Conservation (phyloP, 2,113 vertebrate genomes). For the Callithrix jacchus region DNA sequence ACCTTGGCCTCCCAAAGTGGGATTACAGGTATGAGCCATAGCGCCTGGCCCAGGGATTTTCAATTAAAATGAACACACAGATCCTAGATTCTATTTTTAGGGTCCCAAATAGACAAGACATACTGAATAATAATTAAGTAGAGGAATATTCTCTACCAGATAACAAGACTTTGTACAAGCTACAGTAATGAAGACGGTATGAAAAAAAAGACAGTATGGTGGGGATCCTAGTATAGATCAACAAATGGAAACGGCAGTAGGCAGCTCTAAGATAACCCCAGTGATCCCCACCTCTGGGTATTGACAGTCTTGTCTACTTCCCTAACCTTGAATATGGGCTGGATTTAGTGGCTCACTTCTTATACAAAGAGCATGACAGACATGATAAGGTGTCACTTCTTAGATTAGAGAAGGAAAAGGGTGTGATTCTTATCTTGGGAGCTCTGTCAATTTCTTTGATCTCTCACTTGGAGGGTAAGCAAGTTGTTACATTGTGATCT, state of each 20-base stretch:
- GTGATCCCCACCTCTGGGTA: background rate
- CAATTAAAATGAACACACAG: background rate
- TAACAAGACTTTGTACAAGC: background rate
- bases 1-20: no score
- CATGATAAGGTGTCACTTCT: background rate
- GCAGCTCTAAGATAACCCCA: background rate
- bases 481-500: background rate
- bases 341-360: background rate
- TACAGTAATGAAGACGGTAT: background rate
- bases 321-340: background rate
- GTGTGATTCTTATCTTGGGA: background rate
- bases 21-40: no score
- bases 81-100: constrained; percentile 19
- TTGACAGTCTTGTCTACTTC: background rate
- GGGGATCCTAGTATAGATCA: background rate
- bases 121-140: background rate
- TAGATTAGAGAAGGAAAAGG: background rate
- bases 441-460: background rate
- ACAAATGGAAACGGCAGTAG: background rate
- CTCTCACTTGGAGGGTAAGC: background rate
- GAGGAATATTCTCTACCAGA: background rate
- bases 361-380: background rate
- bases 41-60: no score
- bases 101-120: background rate
- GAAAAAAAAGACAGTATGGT: background rate